Evolutionary conservation across 2,113 vertebrate species (phyloP), one percentile per base, ranked within the genome.

Genomic region (Numenius arquata): DNA sequence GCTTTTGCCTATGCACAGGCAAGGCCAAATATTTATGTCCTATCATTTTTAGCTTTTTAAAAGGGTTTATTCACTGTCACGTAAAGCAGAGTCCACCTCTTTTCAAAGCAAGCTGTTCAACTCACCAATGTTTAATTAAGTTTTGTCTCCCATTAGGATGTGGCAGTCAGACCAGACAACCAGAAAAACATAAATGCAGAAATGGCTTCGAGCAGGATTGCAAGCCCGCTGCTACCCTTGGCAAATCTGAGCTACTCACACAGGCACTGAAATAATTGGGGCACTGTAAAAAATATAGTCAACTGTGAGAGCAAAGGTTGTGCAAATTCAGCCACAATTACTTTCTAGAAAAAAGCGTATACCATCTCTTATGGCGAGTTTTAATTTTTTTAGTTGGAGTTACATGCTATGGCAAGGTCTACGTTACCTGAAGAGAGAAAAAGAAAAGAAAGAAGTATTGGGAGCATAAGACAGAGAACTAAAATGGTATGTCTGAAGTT

Each of bases 121-220:
- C 53, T 95, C 86, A 74, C 59, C 76, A 76, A 79, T 0, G 0
- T 86, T 88, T 75, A 88, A 96, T 89, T 93, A 92, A 1, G 0
- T 95, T 96, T 96, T 84, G 76, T 73, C 70, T 88, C 88, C 70
- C 74, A 56, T 94, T 78, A 95, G 77, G 78, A 97, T 68, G 55
- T 40, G 77, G n/a, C 92, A 76, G 71, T 56, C 89, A 86, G 88
- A 94, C 34, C 83, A 96, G 83, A 94, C 47, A 92, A 53, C 40
- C 86, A 93, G 38, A 62, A 86, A 85, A 77, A 77, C 41, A 77
- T 30, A 92, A 86, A 89, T 0, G 8, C 79, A 81, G 78, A 62
- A 89, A 91, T 47, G 58, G 72, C 48, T 93, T 89, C 9, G 1
- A 90, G 87, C 73, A 85, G 53, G 66, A 77, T 1, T 61, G 53